phyloP scores from a whole-genome alignment of 2,113 vertebrate genomes.

The Ceuthmochares aereus region DNA sequence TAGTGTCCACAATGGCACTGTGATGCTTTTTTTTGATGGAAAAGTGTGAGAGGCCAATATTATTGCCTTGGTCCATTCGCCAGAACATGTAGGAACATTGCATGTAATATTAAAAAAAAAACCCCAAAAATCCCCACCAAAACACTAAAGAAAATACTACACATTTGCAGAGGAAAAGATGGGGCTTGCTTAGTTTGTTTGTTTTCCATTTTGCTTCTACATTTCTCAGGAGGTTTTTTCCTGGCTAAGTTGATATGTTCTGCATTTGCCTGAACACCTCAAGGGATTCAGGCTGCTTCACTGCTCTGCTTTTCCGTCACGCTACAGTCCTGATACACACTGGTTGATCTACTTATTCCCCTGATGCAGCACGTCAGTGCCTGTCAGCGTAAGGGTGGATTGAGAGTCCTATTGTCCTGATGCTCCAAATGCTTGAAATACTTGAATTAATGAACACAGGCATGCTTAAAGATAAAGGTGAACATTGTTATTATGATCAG shows the following conservation, averaged over 20 bases:
- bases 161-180: background rate
- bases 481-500: background rate
- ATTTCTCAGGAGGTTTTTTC: background rate
- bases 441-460: background rate
- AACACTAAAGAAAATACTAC: background rate
- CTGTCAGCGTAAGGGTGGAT: background rate
- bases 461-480: background rate
- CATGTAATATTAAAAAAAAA: background rate
- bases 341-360: background rate
- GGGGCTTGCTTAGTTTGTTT: background rate
- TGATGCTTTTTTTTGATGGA: background rate
- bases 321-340: background rate
- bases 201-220: background rate
- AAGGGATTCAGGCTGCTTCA: background rate
- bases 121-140: no score
- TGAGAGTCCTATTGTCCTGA: background rate
- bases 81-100: background rate
- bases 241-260: background rate
- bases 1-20: fast-evolving
- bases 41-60: background rate
- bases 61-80: background rate
- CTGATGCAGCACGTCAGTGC: background rate
- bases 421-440: background rate
- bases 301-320: background rate
- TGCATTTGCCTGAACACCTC: background rate